Evolutionary conservation across 2,888 invertebrate genomes (phyloP), one percentile per base, ranked within the genome.

Genomic region (Melipona beecheii): DNA sequence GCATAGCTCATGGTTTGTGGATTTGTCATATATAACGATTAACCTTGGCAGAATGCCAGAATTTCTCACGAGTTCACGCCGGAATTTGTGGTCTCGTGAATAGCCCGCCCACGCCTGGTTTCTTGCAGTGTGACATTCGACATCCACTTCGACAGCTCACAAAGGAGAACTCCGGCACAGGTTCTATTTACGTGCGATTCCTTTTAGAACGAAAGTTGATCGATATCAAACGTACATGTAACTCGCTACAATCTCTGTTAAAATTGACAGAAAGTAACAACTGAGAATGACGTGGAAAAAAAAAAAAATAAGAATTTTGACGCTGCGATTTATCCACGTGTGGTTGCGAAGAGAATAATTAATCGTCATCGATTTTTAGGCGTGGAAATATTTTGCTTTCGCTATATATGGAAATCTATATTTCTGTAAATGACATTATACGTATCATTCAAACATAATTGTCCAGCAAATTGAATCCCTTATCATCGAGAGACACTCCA

Each of bases 11-110:
- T 50, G 80, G 80, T 78, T 78, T 80, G 82, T 79, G 89, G 83
- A 86, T 87, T 78, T 84, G 89, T 88, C 84, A 73, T 82, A 81
- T 76, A 75, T 80, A 87, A 89, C 84, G 87, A 89, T 87, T 89
- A 84, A 80, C 79, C 74, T 86, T 86, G 90, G 87, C 83, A 73
- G 73, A 70, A 78, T 69, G 81, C 87, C 90, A 89, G 80, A 89
- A 78, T 78, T 89, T 83, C 86, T 86, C 81, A 68, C 64, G 83
- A 87, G 83, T 87, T 87, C 84, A 86, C 84, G 62, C 81, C 62
- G 86, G 84, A 89, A 91, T 91, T 91, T 88, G 91, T 87, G 84
- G 87, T 83, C 81, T 84, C 84, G 79, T 89, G 88, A 91, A 91
- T 87, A 88, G 85, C 84, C 84, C 80, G 79, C 77, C 69, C 68